A percentile compares a stretch with the other conserved stretches of the same genome.
Conservation (phyloP, 2,888 invertebrate genomes). For the Tachina fera region DNA sequence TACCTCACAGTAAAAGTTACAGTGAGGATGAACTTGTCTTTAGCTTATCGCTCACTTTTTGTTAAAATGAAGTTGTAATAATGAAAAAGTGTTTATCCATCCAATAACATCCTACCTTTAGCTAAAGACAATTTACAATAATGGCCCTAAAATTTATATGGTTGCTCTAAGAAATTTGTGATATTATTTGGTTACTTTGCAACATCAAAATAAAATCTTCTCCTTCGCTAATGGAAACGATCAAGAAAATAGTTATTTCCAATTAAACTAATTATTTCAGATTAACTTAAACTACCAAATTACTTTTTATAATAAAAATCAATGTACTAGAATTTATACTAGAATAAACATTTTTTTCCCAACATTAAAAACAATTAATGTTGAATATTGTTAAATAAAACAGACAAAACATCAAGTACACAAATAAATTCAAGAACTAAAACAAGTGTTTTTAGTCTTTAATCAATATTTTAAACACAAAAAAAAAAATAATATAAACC, state of each 20-base stretch:
- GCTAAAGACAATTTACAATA: too few relatives aligned
- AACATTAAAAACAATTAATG: conserved; percentile 32
- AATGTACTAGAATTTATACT: background rate
- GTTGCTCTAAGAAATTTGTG: too few relatives aligned
- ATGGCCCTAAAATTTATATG: too few relatives aligned
- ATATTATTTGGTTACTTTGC: too few relatives aligned
- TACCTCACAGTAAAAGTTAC: too few relatives aligned
- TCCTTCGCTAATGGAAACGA: too few relatives aligned
- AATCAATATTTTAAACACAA: conserved; percentile 7
- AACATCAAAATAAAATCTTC: too few relatives aligned
- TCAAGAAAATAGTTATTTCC: background rate
- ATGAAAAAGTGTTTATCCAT: too few relatives aligned
- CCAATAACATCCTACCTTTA: too few relatives aligned
- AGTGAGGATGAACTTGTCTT: too few relatives aligned
- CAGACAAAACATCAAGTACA: background rate
- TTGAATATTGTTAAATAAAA: background rate
- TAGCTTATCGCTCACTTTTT: too few relatives aligned
- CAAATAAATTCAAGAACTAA: conserved; percentile 31
- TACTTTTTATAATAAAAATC: background rate
- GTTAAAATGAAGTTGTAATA: too few relatives aligned
- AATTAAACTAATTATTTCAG: background rate
- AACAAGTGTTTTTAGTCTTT: conserved; percentile 36
- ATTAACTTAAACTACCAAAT: conserved; percentile 3
- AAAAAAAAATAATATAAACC: background rate
- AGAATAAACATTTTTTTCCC: background rate